A percentile compares a stretch with the other conserved stretches of the same genome.
phyloP scores from a whole-genome alignment of 2,888 invertebrate species.

The Drosophila testacea region DNA sequence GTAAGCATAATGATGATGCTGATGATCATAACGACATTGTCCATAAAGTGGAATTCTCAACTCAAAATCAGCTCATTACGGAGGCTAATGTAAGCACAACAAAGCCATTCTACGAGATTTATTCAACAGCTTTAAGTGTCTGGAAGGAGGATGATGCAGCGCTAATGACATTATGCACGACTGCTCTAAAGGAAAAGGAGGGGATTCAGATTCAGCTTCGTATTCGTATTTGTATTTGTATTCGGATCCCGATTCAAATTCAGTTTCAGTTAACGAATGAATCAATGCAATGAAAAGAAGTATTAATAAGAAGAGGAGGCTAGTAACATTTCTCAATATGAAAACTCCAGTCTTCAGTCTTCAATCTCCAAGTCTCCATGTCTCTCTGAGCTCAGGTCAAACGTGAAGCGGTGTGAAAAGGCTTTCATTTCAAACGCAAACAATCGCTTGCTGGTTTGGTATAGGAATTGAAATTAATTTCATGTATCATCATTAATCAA shows the following conservation, averaged over 20 bases:
- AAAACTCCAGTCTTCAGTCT: conserved; percentile 1
- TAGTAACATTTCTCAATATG: conserved; percentile 54
- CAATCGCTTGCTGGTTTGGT: conserved; percentile 66
- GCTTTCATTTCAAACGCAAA: conserved; percentile 80
- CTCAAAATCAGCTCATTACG: conserved; percentile 80
- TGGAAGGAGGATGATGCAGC: conserved; percentile 74
- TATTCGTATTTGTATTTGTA: conserved; percentile 31
- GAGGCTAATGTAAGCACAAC: conserved; percentile 83
- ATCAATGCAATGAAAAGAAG: conserved; percentile 68
- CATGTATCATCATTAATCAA: conserved; percentile 85
- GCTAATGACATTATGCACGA: conserved; percentile 76
- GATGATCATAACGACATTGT: conserved; percentile 57
- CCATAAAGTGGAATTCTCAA: conserved; percentile 75
- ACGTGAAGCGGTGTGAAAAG: conserved; percentile 72
- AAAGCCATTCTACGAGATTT: conserved; percentile 77
- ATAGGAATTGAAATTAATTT: conserved; percentile 84
- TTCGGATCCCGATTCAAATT: conserved; percentile 19
- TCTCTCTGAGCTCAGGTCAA: conserved; percentile 34
- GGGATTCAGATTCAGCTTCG: conserved; percentile 8
- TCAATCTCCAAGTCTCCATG: not conserved
- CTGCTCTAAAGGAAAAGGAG: conserved; percentile 38
- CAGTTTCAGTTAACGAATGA: conserved; percentile 50
- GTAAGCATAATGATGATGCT: conserved; percentile 50
- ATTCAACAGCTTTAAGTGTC: conserved; percentile 70
- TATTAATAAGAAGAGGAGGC: conserved; percentile 69